Conservation (phyloP, 2,797 vertebrate genomes). For the Tokudaia tokunoshimensis region DNA sequence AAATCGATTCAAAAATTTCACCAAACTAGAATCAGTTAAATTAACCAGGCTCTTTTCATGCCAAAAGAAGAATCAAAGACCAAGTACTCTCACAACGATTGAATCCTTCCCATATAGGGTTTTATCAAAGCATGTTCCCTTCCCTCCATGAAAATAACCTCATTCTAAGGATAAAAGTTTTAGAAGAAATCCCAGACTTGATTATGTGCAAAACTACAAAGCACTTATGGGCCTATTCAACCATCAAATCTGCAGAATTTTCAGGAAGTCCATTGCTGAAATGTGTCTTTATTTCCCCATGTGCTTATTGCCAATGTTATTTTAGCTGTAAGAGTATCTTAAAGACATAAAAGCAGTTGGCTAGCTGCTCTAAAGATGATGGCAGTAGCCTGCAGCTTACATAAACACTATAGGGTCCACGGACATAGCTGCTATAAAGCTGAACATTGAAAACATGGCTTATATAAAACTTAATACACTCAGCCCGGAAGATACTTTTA, state of each 20-base stretch:
- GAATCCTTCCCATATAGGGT: slow-evolving; percentile 53
- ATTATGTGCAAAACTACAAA: slow-evolving; percentile 75
- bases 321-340: slow-evolving; percentile 79
- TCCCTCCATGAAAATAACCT: slow-evolving; percentile 74
- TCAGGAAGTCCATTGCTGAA: slow-evolving; percentile 76
- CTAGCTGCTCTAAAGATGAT: slow-evolving; percentile 71
- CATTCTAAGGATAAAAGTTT: slow-evolving; percentile 60
- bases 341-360: slow-evolving; percentile 80
- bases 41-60: neutral
- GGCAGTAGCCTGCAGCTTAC: slow-evolving; percentile 75
- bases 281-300: slow-evolving; percentile 73
- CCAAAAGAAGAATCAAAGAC: slow-evolving; percentile 28
- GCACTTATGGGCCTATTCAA: slow-evolving; percentile 64
- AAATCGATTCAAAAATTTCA: slow-evolving; percentile 12
- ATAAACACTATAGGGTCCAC: slow-evolving; percentile 76
- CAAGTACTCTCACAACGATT: neutral
- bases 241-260: slow-evolving; percentile 69
- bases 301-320: slow-evolving; percentile 77
- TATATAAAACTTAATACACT: slow-evolving; percentile 82
- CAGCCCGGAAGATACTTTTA: slow-evolving; percentile 77
- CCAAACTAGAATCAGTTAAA: slow-evolving; percentile 10
- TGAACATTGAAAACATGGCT: slow-evolving; percentile 79
- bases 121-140: slow-evolving; percentile 67
- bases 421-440: slow-evolving; percentile 78
- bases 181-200: slow-evolving; percentile 49